phyloP scores from a whole-genome alignment of 2,797 vertebrate genomes.

The Trichosurus vulpecula region DNA sequence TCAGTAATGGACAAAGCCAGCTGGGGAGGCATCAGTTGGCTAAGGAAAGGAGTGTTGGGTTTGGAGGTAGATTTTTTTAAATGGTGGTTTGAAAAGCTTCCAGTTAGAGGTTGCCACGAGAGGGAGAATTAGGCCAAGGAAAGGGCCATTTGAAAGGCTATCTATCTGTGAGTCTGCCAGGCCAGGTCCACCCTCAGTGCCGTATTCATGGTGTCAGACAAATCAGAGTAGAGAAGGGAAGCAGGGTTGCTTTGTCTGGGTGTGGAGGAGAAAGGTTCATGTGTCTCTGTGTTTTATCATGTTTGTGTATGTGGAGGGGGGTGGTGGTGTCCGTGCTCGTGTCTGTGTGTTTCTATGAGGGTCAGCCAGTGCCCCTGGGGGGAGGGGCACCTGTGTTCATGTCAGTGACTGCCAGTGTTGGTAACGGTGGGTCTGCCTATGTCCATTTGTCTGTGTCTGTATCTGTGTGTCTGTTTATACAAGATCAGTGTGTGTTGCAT shows the following conservation, averaged over 20 bases:
- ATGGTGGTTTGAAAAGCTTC: neutral
- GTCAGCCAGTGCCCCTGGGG: neutral
- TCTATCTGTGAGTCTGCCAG: constrained; percentile 14
- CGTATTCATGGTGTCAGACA: neutral
- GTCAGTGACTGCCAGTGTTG: neutral
- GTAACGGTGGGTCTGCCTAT: neutral
- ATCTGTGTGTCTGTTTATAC: neutral
- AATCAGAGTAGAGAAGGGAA: neutral
- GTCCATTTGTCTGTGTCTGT: neutral
- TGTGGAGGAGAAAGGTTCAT: neutral
- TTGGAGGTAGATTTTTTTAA: neutral
- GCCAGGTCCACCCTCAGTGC: neutral
- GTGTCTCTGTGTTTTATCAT: neutral
- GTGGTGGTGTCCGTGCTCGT: neutral
- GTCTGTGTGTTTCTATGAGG: neutral
- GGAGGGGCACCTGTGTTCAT: neutral
- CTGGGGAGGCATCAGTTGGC: neutral
- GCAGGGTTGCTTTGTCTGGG: constrained; percentile 72
- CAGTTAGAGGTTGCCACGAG: neutral
- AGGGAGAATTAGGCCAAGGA: constrained; percentile 6
- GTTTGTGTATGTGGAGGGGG: neutral
- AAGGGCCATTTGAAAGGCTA: neutral
- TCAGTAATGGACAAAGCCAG: neutral
- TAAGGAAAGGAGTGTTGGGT: neutral
- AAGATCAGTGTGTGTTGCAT: neutral